Conservation (phyloP, 1,140 invertebrate species). For the Tyrophagus putrescentiae region DNA sequence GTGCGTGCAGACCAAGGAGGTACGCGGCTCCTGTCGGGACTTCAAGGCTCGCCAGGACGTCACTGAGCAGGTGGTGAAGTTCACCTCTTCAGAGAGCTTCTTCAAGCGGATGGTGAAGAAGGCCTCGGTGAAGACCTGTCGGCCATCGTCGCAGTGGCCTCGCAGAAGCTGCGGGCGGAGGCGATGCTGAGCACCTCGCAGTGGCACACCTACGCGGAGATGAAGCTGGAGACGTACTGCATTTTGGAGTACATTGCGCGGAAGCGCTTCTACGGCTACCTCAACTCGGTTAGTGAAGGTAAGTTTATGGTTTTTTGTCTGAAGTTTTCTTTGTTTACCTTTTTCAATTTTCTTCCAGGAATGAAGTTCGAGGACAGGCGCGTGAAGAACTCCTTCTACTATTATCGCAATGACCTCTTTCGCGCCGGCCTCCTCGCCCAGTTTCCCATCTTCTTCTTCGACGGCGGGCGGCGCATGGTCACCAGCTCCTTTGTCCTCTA, state of each 20-base stretch:
- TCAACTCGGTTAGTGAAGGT: constrained; percentile 45
- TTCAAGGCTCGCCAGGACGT: constrained; percentile 42
- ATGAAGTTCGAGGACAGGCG: neutral
- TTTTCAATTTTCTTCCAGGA: neutral
- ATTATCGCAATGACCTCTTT: neutral
- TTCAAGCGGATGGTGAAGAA: constrained; percentile 17
- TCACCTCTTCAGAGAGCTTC: neutral
- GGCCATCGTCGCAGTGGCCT: constrained; percentile 53
- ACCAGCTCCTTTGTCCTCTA: neutral
- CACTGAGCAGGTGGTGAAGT: constrained; percentile 30
- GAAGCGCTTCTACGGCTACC: constrained; percentile 49
- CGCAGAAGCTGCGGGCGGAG: constrained; percentile 43
- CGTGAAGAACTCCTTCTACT: neutral
- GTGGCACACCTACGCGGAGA: constrained; percentile 39
- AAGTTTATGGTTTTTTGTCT: too few species aligned
- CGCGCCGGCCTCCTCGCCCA: neutral
- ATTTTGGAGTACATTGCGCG: constrained; percentile 61
- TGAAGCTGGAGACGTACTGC: constrained; percentile 48
- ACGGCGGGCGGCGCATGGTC: neutral
- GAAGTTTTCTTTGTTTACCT: neutral
- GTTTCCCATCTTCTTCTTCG: neutral
- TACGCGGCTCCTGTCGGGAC: constrained; percentile 51
- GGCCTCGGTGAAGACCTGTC: constrained; percentile 35
- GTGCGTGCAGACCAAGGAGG: constrained; percentile 32
- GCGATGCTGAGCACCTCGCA: constrained; percentile 41